Evolutionary conservation across 2,888 invertebrate species (phyloP).

Genomic region (Villa cingulata): DNA sequence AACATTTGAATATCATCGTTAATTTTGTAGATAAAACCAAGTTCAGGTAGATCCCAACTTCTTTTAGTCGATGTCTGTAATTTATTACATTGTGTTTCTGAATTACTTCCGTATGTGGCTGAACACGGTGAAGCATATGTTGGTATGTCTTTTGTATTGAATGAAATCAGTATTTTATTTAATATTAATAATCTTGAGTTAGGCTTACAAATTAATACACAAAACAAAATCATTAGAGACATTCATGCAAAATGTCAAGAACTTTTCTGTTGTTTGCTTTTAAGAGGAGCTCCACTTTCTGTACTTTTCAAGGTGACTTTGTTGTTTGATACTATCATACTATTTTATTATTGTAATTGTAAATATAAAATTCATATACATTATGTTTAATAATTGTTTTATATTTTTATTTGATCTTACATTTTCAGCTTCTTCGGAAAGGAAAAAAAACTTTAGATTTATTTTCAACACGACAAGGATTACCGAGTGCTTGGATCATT

Average conservation of each 20-base stretch:
- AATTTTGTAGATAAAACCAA: constrained; percentile 46
- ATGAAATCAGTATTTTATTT: no score
- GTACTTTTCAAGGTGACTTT: constrained; percentile 57
- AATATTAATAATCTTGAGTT: constrained; percentile 28
- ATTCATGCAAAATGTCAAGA: constrained; percentile 74
- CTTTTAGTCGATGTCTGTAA: constrained; percentile 64
- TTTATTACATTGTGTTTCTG: constrained; percentile 58
- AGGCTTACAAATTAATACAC: constrained; percentile 43
- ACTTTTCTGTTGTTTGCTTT: constrained; percentile 56
- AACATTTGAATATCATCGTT: background rate
- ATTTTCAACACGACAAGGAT: constrained; percentile 40
- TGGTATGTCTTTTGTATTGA: constrained; percentile 18
- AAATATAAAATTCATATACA: no score
- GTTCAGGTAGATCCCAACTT: constrained; percentile 41
- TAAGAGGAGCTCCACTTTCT: constrained; percentile 62
- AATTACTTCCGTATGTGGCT: constrained; percentile 57
- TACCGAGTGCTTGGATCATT: constrained; percentile 55
- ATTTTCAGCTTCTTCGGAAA: constrained; percentile 40
- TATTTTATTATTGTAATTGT: no score
- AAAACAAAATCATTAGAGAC: constrained; percentile 59
- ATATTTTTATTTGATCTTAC: no score
- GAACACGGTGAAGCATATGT: constrained; percentile 44
- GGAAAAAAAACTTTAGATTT: constrained; percentile 43
- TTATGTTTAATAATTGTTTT: no score
- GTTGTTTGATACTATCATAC: no score